These are phyloP conservation scores for Drosophila aff. DNA, from an alignment of 1,140 invertebrate genomes.

Conservation along the genomic window DNA sequence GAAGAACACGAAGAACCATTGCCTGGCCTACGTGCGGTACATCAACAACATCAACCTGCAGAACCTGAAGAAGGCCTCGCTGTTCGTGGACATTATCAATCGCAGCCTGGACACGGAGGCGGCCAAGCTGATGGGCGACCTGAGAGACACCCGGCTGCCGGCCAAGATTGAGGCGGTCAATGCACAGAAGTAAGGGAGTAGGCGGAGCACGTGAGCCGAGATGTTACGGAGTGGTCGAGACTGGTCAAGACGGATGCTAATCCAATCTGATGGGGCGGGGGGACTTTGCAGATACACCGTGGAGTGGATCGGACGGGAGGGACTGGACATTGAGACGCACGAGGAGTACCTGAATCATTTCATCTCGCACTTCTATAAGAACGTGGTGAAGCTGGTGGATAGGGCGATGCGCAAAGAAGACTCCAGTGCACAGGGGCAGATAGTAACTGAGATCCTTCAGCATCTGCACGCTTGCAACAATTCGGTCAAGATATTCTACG, in stretches of 20 bases:
- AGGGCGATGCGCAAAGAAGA: constrained; percentile 98
- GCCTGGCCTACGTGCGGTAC: constrained; percentile 97
- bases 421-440: constrained; percentile 96
- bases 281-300: constrained; percentile 92
- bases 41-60: constrained; percentile 99
- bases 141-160: constrained; percentile 94
- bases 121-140: constrained; percentile 93
- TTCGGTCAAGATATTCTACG: constrained; percentile 98
- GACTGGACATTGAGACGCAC: constrained; percentile 96
- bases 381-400: constrained; percentile 96
- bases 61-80: constrained; percentile 96
- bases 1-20: constrained; percentile 98
- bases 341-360: constrained; percentile 98
- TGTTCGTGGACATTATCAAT: constrained; percentile 98
- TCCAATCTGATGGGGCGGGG: constrained; percentile 16
- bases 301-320: constrained; percentile 98
- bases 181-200: constrained; percentile 91
- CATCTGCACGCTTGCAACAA: constrained; percentile 98
- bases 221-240: constrained; percentile 24
- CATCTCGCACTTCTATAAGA: constrained; percentile 97
- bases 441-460: constrained; percentile 97
- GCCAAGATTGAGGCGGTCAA: constrained; percentile 95
- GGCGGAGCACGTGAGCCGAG: constrained; percentile 37
- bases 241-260: constrained; percentile 4
- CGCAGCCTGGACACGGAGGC: constrained; percentile 97